Percentiles rank a stretch among this genome's conserved stretches.
These are phyloP conservation scores for Sphenodon punctatus DNA, from an alignment of 2,797 vertebrate genomes.

Conservation along the genomic window DNA sequence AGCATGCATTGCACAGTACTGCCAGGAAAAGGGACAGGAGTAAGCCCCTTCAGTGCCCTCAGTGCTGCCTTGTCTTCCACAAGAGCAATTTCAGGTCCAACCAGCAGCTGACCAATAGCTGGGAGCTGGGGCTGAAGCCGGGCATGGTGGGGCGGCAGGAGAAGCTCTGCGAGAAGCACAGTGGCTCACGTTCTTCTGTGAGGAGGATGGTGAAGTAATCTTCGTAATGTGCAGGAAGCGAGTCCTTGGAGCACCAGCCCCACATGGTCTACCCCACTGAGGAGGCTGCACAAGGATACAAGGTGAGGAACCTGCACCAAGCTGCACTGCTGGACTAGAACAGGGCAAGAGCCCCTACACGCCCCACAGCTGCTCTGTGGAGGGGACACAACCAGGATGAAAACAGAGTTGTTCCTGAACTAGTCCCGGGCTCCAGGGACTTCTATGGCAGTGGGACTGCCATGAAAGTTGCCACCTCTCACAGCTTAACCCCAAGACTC, in stretches of 20 bases:
- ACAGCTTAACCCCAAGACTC: too few relatives aligned
- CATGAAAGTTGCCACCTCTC: too few relatives aligned
- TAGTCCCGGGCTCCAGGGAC: too few relatives aligned
- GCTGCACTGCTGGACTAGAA: too few relatives aligned
- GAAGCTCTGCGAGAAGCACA: conserved; percentile 58
- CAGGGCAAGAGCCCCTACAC: too few relatives aligned
- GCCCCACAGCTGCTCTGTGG: too few relatives aligned
- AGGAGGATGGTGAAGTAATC: conserved; percentile 70
- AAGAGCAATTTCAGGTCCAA: conserved; percentile 85
- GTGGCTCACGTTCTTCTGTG: conserved; percentile 71
- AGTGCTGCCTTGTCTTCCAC: conserved; percentile 88
- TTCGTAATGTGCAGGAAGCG: conserved; percentile 76
- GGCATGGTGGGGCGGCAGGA: background rate
- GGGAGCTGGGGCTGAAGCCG: conserved; percentile 51
- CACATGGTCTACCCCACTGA: conserved; percentile 68
- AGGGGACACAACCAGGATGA: background rate
- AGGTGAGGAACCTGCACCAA: conserved; percentile 40
- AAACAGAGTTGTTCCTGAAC: too few relatives aligned
- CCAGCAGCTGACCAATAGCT: conserved; percentile 76
- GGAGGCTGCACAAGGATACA: conserved; percentile 64
- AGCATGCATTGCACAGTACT: conserved; percentile 49
- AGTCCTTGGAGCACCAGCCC: conserved; percentile 67
- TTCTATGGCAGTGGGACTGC: too few relatives aligned
- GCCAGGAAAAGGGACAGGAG: conserved; percentile 53
- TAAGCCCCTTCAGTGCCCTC: conserved; percentile 79